Evolutionary conservation across 2,888 invertebrate species (phyloP), one percentile per base, ranked within the genome.

Genomic region (Acleris holmiana): DNA sequence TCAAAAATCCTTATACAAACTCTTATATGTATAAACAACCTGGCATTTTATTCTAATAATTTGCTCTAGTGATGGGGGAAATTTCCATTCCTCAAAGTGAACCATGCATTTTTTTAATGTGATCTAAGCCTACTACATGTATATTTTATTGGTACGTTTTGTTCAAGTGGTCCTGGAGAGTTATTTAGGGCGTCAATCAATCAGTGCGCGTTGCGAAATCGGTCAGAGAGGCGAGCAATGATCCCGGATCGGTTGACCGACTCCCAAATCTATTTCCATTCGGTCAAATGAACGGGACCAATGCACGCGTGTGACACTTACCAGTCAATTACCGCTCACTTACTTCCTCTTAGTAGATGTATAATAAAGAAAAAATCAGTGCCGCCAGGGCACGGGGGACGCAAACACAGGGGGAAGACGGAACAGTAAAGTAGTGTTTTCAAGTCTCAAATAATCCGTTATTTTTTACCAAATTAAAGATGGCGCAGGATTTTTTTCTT

Each of bases 211-310:
- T 78, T 80, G 76, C 77, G 75, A 83, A 78, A 79, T 70, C 65
- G 67, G 68, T 69, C 69, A 60, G 71, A 73, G 35, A 35, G 72
- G 66, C 64, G 80, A 75, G 72, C 84, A 79, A 82, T 84, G 86
- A 80, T 82, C 85, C 76, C 79, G 69, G 71, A 71, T 75, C 68
- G 61, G 66, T 70, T 76, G 77, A 77, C 76, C 76, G 76, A 80
- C 73, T 79, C 71, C 70, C 72, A 72, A 66, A 61, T 67, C 82
- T 85, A 85, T 85, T 84, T 80, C 74, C 61, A 80, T 77, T 73
- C 75, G 78, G 71, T 74, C 75, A 76, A 75, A 77, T 71, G 72
- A 73, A 71, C 69, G 72, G 68, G 76, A 77, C 73, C 76, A 74
- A 73, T 73, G 75, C 68, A 70, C 74, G 67, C 70, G 63, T 49